Evolutionary conservation across 2,797 vertebrate species (phyloP).

Genomic region (Pangasius mekongensis): DNA sequence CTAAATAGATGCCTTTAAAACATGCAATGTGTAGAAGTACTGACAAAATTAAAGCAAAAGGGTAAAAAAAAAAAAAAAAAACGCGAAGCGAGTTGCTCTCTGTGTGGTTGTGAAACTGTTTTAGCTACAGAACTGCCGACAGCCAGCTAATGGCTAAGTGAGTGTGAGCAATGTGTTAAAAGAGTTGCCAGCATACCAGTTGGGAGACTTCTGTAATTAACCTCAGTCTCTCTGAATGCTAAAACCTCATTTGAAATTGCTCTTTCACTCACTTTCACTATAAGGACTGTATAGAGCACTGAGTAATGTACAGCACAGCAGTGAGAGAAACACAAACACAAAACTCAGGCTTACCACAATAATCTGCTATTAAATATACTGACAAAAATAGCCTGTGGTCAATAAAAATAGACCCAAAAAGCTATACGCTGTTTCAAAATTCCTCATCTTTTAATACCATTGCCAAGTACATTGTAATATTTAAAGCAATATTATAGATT

Average conservation of each 20-base stretch:
- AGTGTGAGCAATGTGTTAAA: conserved; percentile 1
- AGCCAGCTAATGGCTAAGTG: conserved; percentile 1
- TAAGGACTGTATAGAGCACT: not conserved
- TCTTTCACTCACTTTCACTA: no score
- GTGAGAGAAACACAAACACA: no score
- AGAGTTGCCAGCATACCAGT: not conserved
- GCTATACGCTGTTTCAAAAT: not conserved
- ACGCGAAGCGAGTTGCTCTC: not conserved
- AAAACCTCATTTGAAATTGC: not conserved
- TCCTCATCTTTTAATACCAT: not conserved
- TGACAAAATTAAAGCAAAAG: not conserved
- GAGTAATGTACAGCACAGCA: not conserved
- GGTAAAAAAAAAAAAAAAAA: not conserved
- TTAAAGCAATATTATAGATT: not conserved
- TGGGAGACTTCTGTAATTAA: conserved; percentile 12
- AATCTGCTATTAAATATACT: not conserved
- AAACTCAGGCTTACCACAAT: not conserved
- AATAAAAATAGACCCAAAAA: not conserved
- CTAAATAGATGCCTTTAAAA: no score
- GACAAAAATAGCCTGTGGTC: not conserved
- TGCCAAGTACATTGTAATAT: not conserved
- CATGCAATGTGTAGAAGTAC: not conserved
- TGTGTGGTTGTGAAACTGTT: not conserved
- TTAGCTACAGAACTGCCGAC: not conserved
- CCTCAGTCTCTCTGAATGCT: not conserved